These are phyloP conservation scores for Eidolon helvum DNA, from an alignment of 2,113 vertebrate species.

Conservation along the genomic window DNA sequence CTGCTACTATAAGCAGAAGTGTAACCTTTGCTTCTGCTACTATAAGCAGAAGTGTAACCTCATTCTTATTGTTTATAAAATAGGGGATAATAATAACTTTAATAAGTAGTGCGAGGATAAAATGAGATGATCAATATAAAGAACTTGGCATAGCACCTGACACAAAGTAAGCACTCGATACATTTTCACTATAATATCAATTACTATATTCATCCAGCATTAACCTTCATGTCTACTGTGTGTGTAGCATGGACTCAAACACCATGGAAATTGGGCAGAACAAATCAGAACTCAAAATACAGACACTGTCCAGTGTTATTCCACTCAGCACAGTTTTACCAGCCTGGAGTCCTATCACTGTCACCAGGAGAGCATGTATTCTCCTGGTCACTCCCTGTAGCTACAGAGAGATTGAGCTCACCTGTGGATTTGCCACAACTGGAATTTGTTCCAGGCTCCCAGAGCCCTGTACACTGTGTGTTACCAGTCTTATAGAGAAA, in stretches of 20 bases:
- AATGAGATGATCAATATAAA: background rate
- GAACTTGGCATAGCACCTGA: background rate
- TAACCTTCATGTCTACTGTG: background rate
- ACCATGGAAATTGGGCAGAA: background rate
- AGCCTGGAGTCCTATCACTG: background rate
- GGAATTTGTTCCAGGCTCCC: background rate
- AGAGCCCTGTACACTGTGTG: background rate
- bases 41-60: background rate
- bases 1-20: background rate
- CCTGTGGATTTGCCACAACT: background rate
- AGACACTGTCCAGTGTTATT: background rate
- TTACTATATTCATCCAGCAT: background rate
- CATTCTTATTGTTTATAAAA: constrained; percentile 15
- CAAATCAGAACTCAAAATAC: background rate
- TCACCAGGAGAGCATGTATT: background rate
- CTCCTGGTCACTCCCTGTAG: background rate
- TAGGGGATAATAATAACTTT: background rate
- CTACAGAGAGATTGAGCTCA: background rate
- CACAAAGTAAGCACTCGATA: background rate
- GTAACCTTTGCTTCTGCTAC: too few relatives aligned
- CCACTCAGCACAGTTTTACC: background rate
- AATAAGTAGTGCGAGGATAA: background rate
- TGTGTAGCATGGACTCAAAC: background rate
- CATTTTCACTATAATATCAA: background rate
- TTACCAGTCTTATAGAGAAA: background rate